These are phyloP conservation scores for Collichthys lucidus DNA, from an alignment of 2,113 vertebrate species.

Conservation along the genomic window DNA sequence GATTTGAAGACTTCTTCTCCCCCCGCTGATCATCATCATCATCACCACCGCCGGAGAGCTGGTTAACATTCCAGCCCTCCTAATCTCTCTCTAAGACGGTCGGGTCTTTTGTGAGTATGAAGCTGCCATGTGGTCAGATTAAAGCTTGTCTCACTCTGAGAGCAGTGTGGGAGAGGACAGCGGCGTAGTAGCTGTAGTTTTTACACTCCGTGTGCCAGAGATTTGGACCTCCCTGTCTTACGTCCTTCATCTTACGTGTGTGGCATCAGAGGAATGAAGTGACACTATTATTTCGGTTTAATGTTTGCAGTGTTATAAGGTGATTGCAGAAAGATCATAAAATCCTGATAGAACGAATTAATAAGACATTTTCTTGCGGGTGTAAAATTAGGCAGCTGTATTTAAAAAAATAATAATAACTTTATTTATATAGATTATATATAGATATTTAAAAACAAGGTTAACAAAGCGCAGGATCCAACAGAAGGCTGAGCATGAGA, in stretches of 20 bases:
- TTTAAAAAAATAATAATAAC: no score
- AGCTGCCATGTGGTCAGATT: slow-evolving; percentile 70
- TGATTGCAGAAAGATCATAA: no score
- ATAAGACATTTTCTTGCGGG: no score
- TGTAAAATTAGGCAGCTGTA: no score
- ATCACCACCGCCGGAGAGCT: slow-evolving; percentile 1
- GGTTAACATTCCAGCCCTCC: slow-evolving; percentile 65
- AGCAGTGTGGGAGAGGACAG: slow-evolving; percentile 58
- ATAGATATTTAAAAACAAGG: no score
- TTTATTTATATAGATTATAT: no score
- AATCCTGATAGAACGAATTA: no score
- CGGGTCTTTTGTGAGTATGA: slow-evolving; percentile 33
- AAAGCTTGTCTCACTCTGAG: slow-evolving; percentile 31
- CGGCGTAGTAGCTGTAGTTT: no score
- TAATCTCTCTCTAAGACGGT: slow-evolving; percentile 53
- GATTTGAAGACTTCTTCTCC: not conserved
- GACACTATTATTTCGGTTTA: not conserved
- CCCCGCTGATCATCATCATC: not conserved
- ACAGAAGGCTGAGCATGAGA: no score
- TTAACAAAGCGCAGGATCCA: no score
- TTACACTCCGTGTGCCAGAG: not conserved
- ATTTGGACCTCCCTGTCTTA: slow-evolving; percentile 1
- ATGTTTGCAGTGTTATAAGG: not conserved
- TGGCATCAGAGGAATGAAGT: not conserved
- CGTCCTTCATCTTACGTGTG: no score